phyloP scores from a whole-genome alignment of 1,140 invertebrate species.

The Liolophura sinensis region DNA sequence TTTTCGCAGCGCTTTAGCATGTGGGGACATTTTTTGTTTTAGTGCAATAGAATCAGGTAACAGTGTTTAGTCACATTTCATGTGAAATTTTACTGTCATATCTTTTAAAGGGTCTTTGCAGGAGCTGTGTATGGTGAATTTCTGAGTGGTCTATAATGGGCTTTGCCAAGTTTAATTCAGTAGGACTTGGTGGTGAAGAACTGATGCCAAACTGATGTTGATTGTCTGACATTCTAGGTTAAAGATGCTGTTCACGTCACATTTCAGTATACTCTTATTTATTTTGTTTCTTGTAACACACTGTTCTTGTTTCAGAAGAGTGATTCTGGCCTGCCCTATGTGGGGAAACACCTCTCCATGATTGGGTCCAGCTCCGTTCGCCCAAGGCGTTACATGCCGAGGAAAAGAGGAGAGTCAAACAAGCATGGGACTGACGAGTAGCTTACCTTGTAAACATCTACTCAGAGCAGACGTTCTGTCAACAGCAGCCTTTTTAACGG shows the following conservation, averaged over 20 bases:
- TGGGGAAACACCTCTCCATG: not conserved
- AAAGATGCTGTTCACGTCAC: not conserved
- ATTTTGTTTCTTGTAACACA: not conserved
- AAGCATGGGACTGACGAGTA: too few species aligned
- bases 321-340: slow-evolving; percentile 3
- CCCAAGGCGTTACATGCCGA: not conserved
- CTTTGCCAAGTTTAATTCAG: not conserved
- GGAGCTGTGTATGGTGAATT: not conserved
- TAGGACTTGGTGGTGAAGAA: not conserved
- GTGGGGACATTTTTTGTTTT: not conserved
- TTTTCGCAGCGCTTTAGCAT: too few species aligned
- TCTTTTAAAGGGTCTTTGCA: not conserved
- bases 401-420: not conserved
- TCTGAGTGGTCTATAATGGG: not conserved
- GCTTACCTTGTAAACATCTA: too few species aligned
- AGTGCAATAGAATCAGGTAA: not conserved
- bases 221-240: too few species aligned
- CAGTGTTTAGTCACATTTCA: not conserved
- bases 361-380: not conserved
- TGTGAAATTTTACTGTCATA: not conserved
- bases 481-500: too few species aligned
- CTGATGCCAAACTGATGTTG: too few species aligned
- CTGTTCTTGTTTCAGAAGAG: not conserved
- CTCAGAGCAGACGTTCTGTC: too few species aligned
- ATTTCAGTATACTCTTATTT: not conserved